These are phyloP conservation scores for Epistrophe eligans DNA, from an alignment of 2,888 invertebrate genomes.

Conservation along the genomic window DNA sequence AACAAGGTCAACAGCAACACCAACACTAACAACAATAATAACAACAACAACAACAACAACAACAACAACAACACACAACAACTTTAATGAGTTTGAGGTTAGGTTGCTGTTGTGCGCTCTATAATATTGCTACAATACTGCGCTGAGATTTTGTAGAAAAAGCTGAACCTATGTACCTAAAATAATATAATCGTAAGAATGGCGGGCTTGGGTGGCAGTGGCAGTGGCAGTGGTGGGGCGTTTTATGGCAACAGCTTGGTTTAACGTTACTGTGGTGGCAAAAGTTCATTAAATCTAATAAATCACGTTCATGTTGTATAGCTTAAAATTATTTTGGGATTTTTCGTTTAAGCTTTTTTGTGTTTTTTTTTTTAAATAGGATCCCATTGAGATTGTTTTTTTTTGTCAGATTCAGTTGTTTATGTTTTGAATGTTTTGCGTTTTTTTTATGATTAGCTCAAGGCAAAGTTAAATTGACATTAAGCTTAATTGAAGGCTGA, in stretches of 20 bases:
- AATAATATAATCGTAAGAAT: neutral
- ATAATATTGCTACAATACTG: slow-evolving; percentile 1
- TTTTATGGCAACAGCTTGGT: slow-evolving; percentile 70
- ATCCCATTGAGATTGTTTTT: slow-evolving; percentile 1
- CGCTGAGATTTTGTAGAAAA: slow-evolving; percentile 30
- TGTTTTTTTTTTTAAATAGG: slow-evolving; percentile 3
- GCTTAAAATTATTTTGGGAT: slow-evolving; percentile 64
- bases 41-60: neutral
- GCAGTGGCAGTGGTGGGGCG: neutral
- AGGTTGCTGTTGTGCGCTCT: slow-evolving; percentile 21
- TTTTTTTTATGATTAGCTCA: slow-evolving; percentile 16
- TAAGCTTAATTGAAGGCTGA: slow-evolving; percentile 3
- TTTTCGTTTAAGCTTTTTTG: slow-evolving; percentile 47
- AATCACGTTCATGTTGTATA: slow-evolving; percentile 70
- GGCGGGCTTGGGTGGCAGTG: neutral
- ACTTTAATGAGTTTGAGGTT: slow-evolving; percentile 69
- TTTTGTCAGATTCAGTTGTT: neutral
- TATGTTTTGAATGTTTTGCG: slow-evolving; percentile 26
- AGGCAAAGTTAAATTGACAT: slow-evolving; percentile 40
- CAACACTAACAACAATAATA: neutral
- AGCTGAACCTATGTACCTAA: slow-evolving; percentile 18
- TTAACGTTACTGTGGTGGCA: slow-evolving; percentile 63
- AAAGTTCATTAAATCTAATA: slow-evolving; percentile 74
- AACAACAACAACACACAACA: slow-evolving; percentile 27
- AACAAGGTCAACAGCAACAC: slow-evolving; percentile 65